phyloP scores from a whole-genome alignment of 1,140 invertebrate genomes.

The Pseudobourletiella spinata region DNA sequence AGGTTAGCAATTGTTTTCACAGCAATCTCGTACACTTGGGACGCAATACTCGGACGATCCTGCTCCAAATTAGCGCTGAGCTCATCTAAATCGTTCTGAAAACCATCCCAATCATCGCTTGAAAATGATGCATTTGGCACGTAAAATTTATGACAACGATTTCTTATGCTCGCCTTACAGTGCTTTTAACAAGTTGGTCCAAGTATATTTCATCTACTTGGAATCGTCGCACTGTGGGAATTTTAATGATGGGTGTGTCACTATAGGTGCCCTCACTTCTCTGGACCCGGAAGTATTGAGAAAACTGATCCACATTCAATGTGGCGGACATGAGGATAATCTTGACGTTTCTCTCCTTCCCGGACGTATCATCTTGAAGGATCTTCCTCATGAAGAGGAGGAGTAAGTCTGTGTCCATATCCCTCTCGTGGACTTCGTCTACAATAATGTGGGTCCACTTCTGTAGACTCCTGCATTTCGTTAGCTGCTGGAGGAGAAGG shows the following conservation, averaged over 20 bases:
- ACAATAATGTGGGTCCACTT: slow-evolving; percentile 82
- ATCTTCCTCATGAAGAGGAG: slow-evolving; percentile 69
- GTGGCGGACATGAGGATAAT: slow-evolving; percentile 56
- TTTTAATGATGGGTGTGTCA: slow-evolving; percentile 50
- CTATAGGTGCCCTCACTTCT: slow-evolving; percentile 41
- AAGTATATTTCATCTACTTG: slow-evolving; percentile 26
- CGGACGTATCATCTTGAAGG: slow-evolving; percentile 15
- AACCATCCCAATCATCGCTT: not conserved
- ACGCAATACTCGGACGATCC: not conserved
- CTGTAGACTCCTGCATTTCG: slow-evolving; percentile 48
- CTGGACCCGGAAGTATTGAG: slow-evolving; percentile 48
- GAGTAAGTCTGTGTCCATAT: slow-evolving; percentile 87
- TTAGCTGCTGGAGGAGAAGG: slow-evolving; percentile 56
- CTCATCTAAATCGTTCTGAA: not conserved
- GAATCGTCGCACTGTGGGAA: slow-evolving; percentile 37
- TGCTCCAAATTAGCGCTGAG: not conserved
- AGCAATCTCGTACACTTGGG: not conserved
- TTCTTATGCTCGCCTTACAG: not conserved
- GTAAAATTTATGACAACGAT: not conserved
- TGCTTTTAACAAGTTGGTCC: not conserved
- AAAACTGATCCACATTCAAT: slow-evolving; percentile 44
- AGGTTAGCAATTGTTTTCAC: not conserved
- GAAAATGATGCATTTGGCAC: not conserved
- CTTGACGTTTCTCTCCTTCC: slow-evolving; percentile 34
- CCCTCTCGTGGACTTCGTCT: slow-evolving; percentile 92